phyloP scores from a whole-genome alignment of 2,113 vertebrate species.

The Gulo gulo region DNA sequence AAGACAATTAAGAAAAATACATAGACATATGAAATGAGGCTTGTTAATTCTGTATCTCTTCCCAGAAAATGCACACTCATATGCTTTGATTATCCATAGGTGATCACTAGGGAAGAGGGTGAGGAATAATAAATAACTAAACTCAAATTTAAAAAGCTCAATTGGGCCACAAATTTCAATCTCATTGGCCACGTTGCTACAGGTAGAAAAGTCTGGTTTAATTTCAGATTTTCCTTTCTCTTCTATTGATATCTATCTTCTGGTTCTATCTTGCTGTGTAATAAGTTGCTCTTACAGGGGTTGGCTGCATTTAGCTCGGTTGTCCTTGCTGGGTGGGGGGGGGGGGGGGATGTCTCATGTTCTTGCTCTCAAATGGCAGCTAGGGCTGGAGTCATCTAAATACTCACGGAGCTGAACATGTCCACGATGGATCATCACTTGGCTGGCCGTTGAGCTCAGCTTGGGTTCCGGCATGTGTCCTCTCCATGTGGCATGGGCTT shows the following conservation, averaged over 20 bases:
- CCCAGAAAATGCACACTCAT: background rate
- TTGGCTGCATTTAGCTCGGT: background rate
- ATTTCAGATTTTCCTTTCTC: background rate
- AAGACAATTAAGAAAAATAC: slow-evolving; percentile 1
- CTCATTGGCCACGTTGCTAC: background rate
- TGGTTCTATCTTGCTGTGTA: background rate
- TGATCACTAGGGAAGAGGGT: background rate
- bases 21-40: background rate
- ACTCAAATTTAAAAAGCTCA: background rate
- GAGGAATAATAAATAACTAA: background rate
- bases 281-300: background rate
- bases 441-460: background rate
- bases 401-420: background rate
- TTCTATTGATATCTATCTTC: background rate
- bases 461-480: background rate
- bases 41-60: background rate
- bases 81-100: background rate
- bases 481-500: background rate
- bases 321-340: background rate
- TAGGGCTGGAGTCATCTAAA: background rate
- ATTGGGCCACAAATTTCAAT: background rate
- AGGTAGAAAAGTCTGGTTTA: background rate
- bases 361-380: background rate
- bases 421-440: background rate
- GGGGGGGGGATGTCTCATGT: background rate